These are phyloP conservation scores for Rhynchonema sp. DNA, from an alignment of 2,888 invertebrate species.

Conservation along the genomic window DNA sequence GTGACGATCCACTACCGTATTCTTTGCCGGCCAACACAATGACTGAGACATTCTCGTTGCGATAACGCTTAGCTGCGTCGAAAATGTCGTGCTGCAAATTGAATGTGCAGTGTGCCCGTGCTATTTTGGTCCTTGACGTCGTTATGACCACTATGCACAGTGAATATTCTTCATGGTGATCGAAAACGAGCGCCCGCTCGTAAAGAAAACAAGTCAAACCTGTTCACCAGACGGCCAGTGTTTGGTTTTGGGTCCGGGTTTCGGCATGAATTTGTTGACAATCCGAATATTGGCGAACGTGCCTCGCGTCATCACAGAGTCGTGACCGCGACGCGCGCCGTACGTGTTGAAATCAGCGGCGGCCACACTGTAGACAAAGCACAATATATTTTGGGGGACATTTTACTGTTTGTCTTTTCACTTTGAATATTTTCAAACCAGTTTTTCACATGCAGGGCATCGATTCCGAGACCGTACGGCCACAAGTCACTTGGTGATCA, in stretches of 20 bases:
- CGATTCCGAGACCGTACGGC: too few species aligned
- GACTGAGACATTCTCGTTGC: constrained; percentile 49
- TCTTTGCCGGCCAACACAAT: constrained; percentile 84
- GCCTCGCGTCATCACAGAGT: constrained; percentile 87
- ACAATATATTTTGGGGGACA: too few species aligned
- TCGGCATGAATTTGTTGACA: constrained; percentile 60
- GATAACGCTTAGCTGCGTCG: constrained; percentile 77
- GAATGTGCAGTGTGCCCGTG: too few species aligned
- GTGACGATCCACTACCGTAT: constrained; percentile 87
- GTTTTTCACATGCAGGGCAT: too few species aligned
- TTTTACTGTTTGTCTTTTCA: too few species aligned
- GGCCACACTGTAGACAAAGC: constrained; percentile 45
- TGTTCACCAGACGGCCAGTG: constrained; percentile 69
- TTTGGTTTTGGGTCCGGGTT: constrained; percentile 61
- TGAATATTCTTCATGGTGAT: too few species aligned
- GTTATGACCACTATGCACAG: too few species aligned
- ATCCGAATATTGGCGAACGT: constrained; percentile 94
- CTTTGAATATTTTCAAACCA: too few species aligned
- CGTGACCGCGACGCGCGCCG: constrained; percentile 86
- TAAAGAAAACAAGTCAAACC: constrained; percentile 34
- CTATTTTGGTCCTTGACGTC: too few species aligned
- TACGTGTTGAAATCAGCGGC: constrained; percentile 94
- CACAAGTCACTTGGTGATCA: too few species aligned
- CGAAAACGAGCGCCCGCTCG: constrained; percentile 1
- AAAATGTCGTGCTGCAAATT: constrained; percentile 59